Conservation (phyloP, 1,140 invertebrate genomes). For the Phthorimaea operculella region DNA sequence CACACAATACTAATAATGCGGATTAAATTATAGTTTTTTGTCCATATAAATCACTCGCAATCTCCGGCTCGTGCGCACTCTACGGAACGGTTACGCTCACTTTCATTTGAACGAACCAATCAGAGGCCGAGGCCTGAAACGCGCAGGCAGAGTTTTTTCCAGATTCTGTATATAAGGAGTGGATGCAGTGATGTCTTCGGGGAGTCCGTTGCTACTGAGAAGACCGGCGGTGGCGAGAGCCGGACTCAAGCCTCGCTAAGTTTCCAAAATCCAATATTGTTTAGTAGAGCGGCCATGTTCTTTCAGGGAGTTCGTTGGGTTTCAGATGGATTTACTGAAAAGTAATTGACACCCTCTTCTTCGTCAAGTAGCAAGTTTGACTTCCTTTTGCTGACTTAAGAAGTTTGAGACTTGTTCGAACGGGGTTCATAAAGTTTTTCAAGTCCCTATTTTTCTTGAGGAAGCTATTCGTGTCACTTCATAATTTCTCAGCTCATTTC, state of each 20-base stretch:
- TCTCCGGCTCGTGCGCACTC: slow-evolving; percentile 14
- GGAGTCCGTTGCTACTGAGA: slow-evolving; percentile 60
- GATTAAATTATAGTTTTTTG: background rate
- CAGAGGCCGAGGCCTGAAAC: background rate
- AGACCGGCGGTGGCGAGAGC: slow-evolving; percentile 57
- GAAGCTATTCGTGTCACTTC: background rate
- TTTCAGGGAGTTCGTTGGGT: slow-evolving; percentile 25
- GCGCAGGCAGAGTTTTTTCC: slow-evolving; percentile 10
- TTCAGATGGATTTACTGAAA: slow-evolving; percentile 28
- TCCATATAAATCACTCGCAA: background rate
- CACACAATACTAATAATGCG: background rate
- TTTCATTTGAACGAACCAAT: slow-evolving; percentile 8
- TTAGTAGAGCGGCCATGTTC: slow-evolving; percentile 48
- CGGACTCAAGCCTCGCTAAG: slow-evolving; percentile 55
- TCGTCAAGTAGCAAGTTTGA: slow-evolving; percentile 56
- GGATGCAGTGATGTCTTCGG: slow-evolving; percentile 10
- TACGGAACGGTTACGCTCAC: slow-evolving; percentile 11
- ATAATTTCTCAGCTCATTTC: background rate
- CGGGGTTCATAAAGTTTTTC: background rate
- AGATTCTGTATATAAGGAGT: slow-evolving; percentile 23
- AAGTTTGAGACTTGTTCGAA: background rate
- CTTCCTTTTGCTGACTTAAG: slow-evolving; percentile 43
- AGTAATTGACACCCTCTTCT: slow-evolving; percentile 47
- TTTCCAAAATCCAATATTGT: slow-evolving; percentile 14
- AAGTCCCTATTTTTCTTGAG: background rate